Evolutionary conservation across 2,888 invertebrate species (phyloP), one percentile per base, ranked within the genome.

Genomic region (Melitaea athalia): DNA sequence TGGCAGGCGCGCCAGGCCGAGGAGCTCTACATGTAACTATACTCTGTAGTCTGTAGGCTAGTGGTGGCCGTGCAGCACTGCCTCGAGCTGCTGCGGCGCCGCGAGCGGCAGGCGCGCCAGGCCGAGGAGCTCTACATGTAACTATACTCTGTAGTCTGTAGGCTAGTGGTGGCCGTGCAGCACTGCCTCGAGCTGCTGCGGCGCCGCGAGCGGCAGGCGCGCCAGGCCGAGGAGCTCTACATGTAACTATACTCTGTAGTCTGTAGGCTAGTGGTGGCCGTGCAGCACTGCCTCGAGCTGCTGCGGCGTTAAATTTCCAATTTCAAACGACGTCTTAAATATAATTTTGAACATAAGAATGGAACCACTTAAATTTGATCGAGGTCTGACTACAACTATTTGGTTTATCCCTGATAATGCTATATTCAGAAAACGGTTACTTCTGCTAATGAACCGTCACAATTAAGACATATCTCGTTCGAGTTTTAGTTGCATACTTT

Each of bases 271-370:
- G 92, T 99, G 73, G 95, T 96, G 66, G 97, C 98, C 6, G 91
- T 99, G 75, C 97, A 97, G 77, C 98, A 98, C 85, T 99, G 99
- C 88, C 95, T 98, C 47, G 99, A 99, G 78, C 94, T 99, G 76
- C 95, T 99, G 91, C 94, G 95, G 49, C 97, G 98, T 24, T 24
- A 1, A 24, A 24, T 24, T 1, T 24, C 3, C 24, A 24, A 24
- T 24, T 24, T 24, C 24, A 1, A 24, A 24, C 24, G 24, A n/a
- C n/a, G n/a, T n/a, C n/a, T n/a, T n/a, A n/a, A n/a, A n/a, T n/a
- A n/a, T n/a, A n/a, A n/a, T n/a, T n/a, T n/a, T n/a, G n/a, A n/a
- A n/a, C n/a, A n/a, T n/a, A n/a, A n/a, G n/a, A n/a, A n/a, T n/a
- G n/a, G n/a, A n/a, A n/a, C n/a, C n/a, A n/a, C n/a, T n/a, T n/a